phyloP scores from a whole-genome alignment of 1,140 invertebrate genomes.

The Neodiprion fabricii region DNA sequence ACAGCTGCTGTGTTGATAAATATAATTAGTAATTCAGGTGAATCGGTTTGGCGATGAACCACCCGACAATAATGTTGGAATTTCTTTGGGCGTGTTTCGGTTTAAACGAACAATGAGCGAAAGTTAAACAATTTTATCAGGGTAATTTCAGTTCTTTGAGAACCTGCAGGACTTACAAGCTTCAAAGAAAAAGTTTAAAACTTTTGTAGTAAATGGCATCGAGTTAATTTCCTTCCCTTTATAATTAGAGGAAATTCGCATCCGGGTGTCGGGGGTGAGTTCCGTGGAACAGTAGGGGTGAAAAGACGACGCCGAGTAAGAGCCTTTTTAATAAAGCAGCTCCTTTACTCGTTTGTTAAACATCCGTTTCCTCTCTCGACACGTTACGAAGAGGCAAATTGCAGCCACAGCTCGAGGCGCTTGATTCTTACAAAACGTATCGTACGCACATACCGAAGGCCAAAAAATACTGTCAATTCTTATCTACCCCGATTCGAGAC shows the following conservation, averaged over 20 bases:
- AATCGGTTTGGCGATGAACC: neutral
- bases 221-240: conserved; percentile 14
- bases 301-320: neutral
- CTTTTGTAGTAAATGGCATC: conserved; percentile 9
- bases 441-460: too few relatives aligned
- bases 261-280: neutral
- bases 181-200: conserved; percentile 8
- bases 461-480: too few relatives aligned
- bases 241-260: conserved; percentile 11
- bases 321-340: conserved; percentile 12
- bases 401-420: neutral
- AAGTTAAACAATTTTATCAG: conserved; percentile 3
- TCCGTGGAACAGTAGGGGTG: neutral
- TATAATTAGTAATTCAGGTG: too few relatives aligned
- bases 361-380: neutral
- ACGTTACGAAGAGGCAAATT: neutral
- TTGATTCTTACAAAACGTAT: neutral
- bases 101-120: neutral
- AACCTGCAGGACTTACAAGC: neutral
- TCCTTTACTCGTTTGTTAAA: conserved; percentile 6
- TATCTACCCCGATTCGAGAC: too few relatives aligned
- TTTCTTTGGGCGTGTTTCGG: neutral
- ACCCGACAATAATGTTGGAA: neutral
- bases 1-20: too few relatives aligned
- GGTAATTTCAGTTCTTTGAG: neutral